Base-by-base conservation (phyloP, 2,113 vertebrate genomes). In the Zosterops borbonicus region DNA sequence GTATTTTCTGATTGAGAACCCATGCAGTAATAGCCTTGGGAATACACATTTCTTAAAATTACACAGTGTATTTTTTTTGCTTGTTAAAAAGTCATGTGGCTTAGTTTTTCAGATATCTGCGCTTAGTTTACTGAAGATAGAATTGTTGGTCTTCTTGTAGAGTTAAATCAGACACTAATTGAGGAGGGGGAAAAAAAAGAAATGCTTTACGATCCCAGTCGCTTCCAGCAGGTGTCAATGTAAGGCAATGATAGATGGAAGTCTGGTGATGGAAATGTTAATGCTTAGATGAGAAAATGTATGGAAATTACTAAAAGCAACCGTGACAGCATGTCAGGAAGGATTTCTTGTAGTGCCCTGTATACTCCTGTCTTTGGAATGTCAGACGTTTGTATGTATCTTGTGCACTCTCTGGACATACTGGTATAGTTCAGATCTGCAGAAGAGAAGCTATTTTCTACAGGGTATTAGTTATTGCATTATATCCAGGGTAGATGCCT, bases 161-260 rank as follows among this genome's bases (percentile, higher is more conserved):
- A 90, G 50, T 65, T 95, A 89, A 96, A 92, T 89, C 60, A 77
- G 33, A n/a, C 56, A 5, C 29, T 68, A 65, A 55, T 1, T 28
- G 71, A 68, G 21, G 37, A 21, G 33, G 29, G 29, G 6, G 23
- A 9, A 3, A 19, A 75, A 67, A 60, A 78, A 33, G 52, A 52
- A 90, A 89, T 78, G 17, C 22, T 91, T 73, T 63, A 84, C 93
- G 91, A 84, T 98, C 88, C 97, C 96, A 93, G 47, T 56, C 41
- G 33, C 86, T 95, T 95, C 98, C 98, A 98, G 97, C 90, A 98
- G 98, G 95, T 98, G 98, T 98, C 98, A 97, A 93, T 97, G 73
- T 98, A 98, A 98, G 97, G 96, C 98, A 98, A n/a, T 96, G 94
- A 95, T 97, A 97, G 83, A 93, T 94, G 94, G 89, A 73, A 93